Evolutionary conservation across 2,888 invertebrate genomes (phyloP), one percentile per base, ranked within the genome.

Genomic region (Luffia ferchaultella): DNA sequence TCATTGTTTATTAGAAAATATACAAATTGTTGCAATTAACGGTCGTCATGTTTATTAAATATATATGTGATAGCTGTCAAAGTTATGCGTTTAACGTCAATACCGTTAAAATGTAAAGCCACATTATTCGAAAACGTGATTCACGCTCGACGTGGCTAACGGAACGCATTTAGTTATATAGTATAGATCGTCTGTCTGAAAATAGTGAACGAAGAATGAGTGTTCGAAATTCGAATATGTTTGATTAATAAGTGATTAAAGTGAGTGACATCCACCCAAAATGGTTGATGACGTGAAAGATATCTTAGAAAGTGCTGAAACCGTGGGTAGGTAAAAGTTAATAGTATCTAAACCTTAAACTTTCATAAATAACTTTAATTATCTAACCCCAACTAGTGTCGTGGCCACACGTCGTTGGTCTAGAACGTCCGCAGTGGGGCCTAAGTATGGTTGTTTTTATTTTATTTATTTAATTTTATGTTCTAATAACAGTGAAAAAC

Each of bases 221-320:
- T 82, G 80, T 79, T 80, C 76, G 76, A 80, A 82, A 78, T 30
- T 30, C 30, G 30, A 41, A 49, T 19, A 82, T 82, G 80, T 78
- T 79, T 75, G 77, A 79, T 75, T 80, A 82, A 80, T 76, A 80
- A 82, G 79, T 82, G 82, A 68, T 42, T 19, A 16, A 47, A 75
- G 78, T 79, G 76, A 75, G 77, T 78, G 76, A 76, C 75, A 80
- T 80, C 76, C 75, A 67, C 75, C 79, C 83, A 83, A 83, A 73
- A 83, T 83, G 83, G 83, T 79, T 77, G 83, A 82, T 80, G 83
- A 83, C 76, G 82, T 78, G 79, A 77, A 72, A 76, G 74, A 82
- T 74, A 72, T 77, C 73, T 70, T 70, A 66, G 83, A 80, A 80
- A 78, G 77, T 75, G 79, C 80, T 74, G 83, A 83, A 76, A 78